phyloP scores from a whole-genome alignment of 2,113 vertebrate species.

The Passer montanus region DNA sequence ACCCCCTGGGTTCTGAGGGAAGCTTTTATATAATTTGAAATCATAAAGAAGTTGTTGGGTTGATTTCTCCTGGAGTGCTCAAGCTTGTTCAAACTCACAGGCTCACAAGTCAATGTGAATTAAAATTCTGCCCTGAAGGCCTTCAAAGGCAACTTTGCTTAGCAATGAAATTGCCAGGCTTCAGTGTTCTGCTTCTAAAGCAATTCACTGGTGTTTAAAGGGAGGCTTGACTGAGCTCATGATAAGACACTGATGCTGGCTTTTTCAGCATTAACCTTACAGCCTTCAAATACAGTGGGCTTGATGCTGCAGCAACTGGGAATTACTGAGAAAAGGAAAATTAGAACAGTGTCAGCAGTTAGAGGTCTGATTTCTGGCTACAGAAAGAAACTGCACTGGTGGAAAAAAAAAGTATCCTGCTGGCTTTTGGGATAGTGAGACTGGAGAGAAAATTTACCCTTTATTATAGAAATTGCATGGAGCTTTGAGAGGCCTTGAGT shows the following conservation, averaged over 20 bases:
- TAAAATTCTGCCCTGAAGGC: constrained; percentile 11
- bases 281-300: constrained; percentile 10
- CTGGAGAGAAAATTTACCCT: neutral
- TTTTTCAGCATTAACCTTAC: constrained; percentile 41
- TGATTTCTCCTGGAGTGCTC: neutral
- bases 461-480: neutral
- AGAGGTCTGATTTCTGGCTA: constrained; percentile 1
- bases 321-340: constrained; percentile 43
- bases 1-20: neutral
- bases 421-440: neutral
- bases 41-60: neutral
- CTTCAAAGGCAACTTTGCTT: constrained; percentile 4
- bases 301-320: constrained; percentile 6
- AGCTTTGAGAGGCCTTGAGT: neutral
- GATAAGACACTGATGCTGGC: constrained; percentile 7
- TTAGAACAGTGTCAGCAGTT: constrained; percentile 29
- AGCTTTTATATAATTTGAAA: neutral
- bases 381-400: neutral
- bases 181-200: neutral
- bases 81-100: neutral
- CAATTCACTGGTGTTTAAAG: constrained; percentile 3
- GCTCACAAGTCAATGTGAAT: neutral
- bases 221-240: neutral
- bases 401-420: neutral
- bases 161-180: neutral